Evolutionary conservation across 2,797 vertebrate genomes (phyloP).

Genomic region (Eutrigla gurnardus): DNA sequence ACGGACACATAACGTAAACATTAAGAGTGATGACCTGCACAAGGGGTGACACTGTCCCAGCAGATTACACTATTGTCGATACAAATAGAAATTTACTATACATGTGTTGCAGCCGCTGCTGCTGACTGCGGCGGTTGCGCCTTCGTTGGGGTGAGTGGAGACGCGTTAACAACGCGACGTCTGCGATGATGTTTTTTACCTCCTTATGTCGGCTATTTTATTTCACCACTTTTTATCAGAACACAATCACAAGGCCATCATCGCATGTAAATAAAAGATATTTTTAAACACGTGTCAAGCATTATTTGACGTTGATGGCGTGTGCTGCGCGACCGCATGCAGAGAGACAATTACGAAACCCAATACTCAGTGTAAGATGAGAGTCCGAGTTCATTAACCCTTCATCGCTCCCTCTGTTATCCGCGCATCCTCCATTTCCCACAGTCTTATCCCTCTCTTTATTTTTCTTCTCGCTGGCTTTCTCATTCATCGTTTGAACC

Average conservation of each 20-base stretch:
- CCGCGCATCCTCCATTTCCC: slow-evolving; percentile 72
- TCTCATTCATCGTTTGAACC: slow-evolving; percentile 34
- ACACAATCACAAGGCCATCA: slow-evolving; percentile 22
- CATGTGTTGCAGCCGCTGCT: slow-evolving; percentile 77
- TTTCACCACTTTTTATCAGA: slow-evolving; percentile 32
- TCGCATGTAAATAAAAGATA: slow-evolving; percentile 37
- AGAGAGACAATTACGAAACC: slow-evolving; percentile 58
- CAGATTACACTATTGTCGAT: slow-evolving; percentile 99
- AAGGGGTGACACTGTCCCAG: slow-evolving; percentile 92
- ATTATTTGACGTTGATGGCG: slow-evolving; percentile 3
- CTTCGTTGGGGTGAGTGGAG: slow-evolving; percentile 67
- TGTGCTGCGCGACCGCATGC: slow-evolving; percentile 44
- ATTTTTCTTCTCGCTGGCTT: slow-evolving; percentile 22
- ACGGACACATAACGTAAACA: slow-evolving; percentile 82
- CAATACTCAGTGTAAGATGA: slow-evolving; percentile 58
- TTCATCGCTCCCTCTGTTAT: slow-evolving; percentile 48
- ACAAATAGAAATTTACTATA: slow-evolving; percentile 88
- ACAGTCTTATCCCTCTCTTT: slow-evolving; percentile 41
- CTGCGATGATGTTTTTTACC: slow-evolving; percentile 63
- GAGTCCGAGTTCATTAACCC: slow-evolving; percentile 67
- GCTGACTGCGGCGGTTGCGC: slow-evolving; percentile 62
- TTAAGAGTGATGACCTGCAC: slow-evolving; percentile 99
- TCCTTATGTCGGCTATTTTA: slow-evolving; percentile 32
- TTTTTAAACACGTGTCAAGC: slow-evolving; percentile 36
- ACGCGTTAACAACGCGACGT: slow-evolving; percentile 64